A percentile compares a stretch with the other conserved stretches of the same genome.
phyloP scores from a whole-genome alignment of 2,113 vertebrate species.

The Tragelaphus buxtoni region DNA sequence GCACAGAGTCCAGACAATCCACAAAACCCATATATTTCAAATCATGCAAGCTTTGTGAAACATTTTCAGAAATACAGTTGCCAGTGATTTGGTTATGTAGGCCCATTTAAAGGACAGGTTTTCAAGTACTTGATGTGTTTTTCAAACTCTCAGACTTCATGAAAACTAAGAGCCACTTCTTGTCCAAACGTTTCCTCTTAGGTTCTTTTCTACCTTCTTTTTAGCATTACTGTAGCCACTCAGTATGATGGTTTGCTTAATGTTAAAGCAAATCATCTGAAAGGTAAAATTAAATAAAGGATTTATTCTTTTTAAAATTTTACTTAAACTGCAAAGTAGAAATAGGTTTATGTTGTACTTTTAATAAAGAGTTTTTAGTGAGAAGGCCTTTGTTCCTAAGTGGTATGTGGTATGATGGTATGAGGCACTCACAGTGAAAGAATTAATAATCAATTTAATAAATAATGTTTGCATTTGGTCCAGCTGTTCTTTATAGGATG shows the following conservation, averaged over 20 bases:
- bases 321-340: background rate
- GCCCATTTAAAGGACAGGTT: constrained; percentile 24
- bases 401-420: background rate
- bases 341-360: constrained; percentile 5
- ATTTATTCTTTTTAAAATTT: background rate
- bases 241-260: background rate
- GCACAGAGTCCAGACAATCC: constrained; percentile 17
- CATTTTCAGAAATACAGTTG: constrained; percentile 41
- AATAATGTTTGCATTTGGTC: background rate
- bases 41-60: constrained; percentile 22
- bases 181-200: constrained; percentile 15
- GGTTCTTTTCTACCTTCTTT: background rate
- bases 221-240: background rate
- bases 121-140: constrained; percentile 32
- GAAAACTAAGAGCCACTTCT: background rate
- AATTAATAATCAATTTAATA: constrained; percentile 5
- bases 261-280: constrained; percentile 1
- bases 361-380: background rate
- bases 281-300: constrained; percentile 29
- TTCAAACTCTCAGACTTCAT: background rate
- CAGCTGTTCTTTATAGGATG: background rate
- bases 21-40: constrained; percentile 61
- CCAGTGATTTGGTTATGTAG: background rate
- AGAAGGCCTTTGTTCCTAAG: background rate
- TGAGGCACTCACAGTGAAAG: background rate